These are phyloP conservation scores for Leptinotarsa tumamoca DNA, from an alignment of 2,888 invertebrate genomes.

Conservation along the genomic window DNA sequence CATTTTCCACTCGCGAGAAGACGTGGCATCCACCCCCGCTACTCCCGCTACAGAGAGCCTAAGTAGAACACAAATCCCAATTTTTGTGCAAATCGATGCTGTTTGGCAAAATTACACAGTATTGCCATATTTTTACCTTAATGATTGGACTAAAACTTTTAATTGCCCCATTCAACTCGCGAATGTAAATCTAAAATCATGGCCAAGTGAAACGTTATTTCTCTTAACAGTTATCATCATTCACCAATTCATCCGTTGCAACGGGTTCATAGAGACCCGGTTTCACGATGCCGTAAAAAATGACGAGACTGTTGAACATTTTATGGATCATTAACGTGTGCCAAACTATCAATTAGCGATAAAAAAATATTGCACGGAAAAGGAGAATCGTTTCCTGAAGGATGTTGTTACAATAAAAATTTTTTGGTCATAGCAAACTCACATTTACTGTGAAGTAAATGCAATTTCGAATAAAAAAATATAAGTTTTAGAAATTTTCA, in stretches of 20 bases:
- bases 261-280: neutral
- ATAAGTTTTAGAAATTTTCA: no score
- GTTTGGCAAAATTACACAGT: no score
- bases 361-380: neutral
- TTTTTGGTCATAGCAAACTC: neutral
- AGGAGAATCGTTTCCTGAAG: neutral
- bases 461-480: no score
- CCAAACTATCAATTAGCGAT: neutral
- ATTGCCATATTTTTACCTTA: no score
- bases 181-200: neutral
- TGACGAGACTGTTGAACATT: neutral
- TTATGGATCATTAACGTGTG: neutral
- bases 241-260: conserved; percentile 16
- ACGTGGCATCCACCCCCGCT: no score
- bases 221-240: conserved; percentile 9
- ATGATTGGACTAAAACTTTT: neutral
- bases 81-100: no score
- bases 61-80: no score
- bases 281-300: conserved; percentile 12
- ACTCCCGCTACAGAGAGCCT: no score
- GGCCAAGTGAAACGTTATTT: neutral
- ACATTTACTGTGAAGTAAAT: neutral
- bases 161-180: neutral
- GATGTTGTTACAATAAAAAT: neutral
- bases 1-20: no score